A percentile compares a stretch with the other conserved stretches of the same genome.
Evolutionary conservation across 2,797 vertebrate species (phyloP).

Genomic region (Limnodromus scolopaceus): DNA sequence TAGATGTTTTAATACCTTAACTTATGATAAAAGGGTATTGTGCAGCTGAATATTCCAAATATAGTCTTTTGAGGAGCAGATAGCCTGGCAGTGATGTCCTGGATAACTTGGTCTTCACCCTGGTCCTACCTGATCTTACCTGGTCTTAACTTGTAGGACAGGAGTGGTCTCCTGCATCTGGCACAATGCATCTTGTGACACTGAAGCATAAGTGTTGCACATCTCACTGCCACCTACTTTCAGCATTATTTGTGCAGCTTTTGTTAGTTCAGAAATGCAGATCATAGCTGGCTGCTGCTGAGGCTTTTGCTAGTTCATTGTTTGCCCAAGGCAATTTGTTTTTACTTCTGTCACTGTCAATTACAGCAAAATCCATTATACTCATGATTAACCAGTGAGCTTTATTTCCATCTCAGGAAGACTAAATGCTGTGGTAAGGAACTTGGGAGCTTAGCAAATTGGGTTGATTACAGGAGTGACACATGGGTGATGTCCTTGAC

Average conservation of each 20-base stretch:
- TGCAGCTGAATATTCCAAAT: not conserved
- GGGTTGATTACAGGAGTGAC: conserved; percentile 55
- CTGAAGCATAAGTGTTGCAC: not conserved
- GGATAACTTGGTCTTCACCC: not conserved
- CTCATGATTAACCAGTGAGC: conserved; percentile 1
- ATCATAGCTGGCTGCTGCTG: not conserved
- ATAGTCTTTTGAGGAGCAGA: not conserved
- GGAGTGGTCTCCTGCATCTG: not conserved
- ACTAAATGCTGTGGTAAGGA: conserved; percentile 12
- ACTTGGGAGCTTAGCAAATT: conserved; percentile 59
- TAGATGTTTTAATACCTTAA: not conserved
- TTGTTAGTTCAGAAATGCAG: not conserved
- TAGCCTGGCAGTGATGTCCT: not conserved
- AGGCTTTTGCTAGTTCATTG: not conserved
- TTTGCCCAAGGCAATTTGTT: conserved; percentile 36
- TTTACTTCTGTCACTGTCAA: conserved; percentile 58
- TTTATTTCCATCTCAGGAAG: conserved; percentile 43
- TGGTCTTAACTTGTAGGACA: not conserved
- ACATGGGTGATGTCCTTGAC: conserved; percentile 41
- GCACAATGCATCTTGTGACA: not conserved
- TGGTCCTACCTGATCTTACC: not conserved
- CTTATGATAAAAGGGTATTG: not conserved
- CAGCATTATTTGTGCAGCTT: not conserved
- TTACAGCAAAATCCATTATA: conserved; percentile 68
- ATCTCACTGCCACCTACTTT: not conserved